phyloP scores from a whole-genome alignment of 2,797 vertebrate genomes.

The Rhinogobio ventralis region DNA sequence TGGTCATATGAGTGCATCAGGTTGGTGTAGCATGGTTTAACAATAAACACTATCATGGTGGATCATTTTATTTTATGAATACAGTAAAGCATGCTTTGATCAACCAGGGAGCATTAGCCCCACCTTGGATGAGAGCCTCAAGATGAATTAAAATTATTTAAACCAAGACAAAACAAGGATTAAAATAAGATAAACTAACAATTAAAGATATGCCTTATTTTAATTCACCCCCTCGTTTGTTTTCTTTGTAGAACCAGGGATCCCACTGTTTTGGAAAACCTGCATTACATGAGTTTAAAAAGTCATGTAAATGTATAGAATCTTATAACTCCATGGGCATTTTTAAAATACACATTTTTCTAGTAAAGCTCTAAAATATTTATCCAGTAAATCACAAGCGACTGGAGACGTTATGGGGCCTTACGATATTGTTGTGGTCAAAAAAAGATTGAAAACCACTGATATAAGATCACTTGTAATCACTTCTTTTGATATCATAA shows the following conservation, averaged over 20 bases:
- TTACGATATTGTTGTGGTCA: not conserved
- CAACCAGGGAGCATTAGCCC: not conserved
- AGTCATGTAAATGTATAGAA: not conserved
- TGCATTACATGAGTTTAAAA: not conserved
- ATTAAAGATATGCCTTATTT: not conserved
- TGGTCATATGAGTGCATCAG: not conserved
- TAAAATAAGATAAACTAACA: not conserved
- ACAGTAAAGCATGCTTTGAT: not conserved
- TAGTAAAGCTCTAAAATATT: too few species aligned
- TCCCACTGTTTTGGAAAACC: not conserved
- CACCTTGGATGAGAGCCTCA: not conserved
- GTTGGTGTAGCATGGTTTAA: not conserved
- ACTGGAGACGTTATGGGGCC: not conserved
- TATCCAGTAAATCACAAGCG: not conserved
- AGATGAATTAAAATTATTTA: not conserved
- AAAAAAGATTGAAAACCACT: not conserved
- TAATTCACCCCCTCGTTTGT: not conserved
- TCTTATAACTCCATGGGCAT: not conserved
- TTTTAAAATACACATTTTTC: too few species aligned
- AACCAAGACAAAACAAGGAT: not conserved
- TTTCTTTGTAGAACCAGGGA: not conserved
- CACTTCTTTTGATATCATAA: not conserved
- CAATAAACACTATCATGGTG: not conserved
- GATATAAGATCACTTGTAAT: slow-evolving; percentile 1
- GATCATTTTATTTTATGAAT: not conserved